These are phyloP conservation scores for Archocentrus centrarchus DNA, from an alignment of 2,113 vertebrate species.

Conservation along the genomic window DNA sequence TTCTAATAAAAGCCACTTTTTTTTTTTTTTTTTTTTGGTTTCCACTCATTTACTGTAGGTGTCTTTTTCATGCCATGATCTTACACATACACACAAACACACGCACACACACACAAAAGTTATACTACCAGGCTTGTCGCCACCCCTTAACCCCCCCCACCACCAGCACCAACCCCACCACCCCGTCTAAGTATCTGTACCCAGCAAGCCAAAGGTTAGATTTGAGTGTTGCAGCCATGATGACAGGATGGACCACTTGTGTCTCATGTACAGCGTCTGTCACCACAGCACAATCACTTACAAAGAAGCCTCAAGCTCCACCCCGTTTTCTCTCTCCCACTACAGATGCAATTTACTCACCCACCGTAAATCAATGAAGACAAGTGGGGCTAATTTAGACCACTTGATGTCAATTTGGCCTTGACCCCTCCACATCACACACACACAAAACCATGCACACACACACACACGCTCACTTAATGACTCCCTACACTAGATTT, in stretches of 20 bases:
- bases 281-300: conserved; percentile 66
- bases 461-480: conserved; percentile 50
- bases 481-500: conserved; percentile 67
- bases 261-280: conserved; percentile 31
- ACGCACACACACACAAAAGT: neutral
- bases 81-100: neutral
- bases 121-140: neutral
- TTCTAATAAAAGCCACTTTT: neutral
- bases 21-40: no score
- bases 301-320: conserved; percentile 34
- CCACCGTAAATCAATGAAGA: conserved; percentile 80
- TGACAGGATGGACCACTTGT: conserved; percentile 10
- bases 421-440: conserved; percentile 72
- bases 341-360: conserved; percentile 79
- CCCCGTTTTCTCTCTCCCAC: conserved; percentile 29
- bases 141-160: neutral
- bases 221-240: conserved; percentile 37
- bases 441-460: conserved; percentile 44
- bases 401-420: conserved; percentile 83
- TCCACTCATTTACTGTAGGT: neutral
- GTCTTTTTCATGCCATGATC: neutral
- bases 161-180: no score
- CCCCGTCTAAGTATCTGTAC: neutral
- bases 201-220: conserved; percentile 31
- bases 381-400: conserved; percentile 83